A percentile compares a stretch with the other conserved stretches of the same genome.
Conservation (phyloP, 2,888 invertebrate genomes). For the Thelaira solivaga region DNA sequence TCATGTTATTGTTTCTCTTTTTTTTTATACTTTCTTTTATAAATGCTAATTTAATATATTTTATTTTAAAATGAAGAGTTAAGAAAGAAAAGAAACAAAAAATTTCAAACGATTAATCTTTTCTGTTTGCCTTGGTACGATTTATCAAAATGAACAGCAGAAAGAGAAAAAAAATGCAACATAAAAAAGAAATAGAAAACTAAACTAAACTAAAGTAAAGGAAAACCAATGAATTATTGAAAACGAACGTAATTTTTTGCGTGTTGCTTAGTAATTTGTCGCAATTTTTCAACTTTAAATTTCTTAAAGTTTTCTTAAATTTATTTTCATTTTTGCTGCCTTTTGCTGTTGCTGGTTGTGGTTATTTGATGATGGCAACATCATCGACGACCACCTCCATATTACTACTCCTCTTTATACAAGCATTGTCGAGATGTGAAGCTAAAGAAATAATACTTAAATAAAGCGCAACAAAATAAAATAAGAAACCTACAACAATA, state of each 20-base stretch:
- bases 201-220: slow-evolving; percentile 29
- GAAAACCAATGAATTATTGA: slow-evolving; percentile 48
- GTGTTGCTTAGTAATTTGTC: slow-evolving; percentile 62
- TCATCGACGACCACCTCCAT: slow-evolving; percentile 52
- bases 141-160: slow-evolving; percentile 22
- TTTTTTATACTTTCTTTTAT: no score
- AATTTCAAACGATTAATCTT: slow-evolving; percentile 39
- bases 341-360: neutral
- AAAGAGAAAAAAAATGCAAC: neutral
- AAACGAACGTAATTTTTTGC: slow-evolving; percentile 56
- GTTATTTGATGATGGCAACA: slow-evolving; percentile 46
- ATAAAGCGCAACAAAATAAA: slow-evolving; percentile 2
- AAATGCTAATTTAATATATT: slow-evolving; percentile 12
- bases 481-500: neutral
- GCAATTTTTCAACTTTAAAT: slow-evolving; percentile 60
- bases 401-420: slow-evolving; percentile 42
- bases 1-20: no score
- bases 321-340: slow-evolving; percentile 23
- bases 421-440: slow-evolving; percentile 25
- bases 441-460: slow-evolving; percentile 41
- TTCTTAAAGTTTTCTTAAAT: slow-evolving; percentile 47
- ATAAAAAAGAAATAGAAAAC: slow-evolving; percentile 51
- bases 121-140: slow-evolving; percentile 13
- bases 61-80: no score
- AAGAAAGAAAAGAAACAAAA: slow-evolving; percentile 1